Percentiles rank a stretch among this genome's conserved stretches.
Evolutionary conservation across 2,888 invertebrate species (phyloP).

Genomic region (Polymixis lichenea): DNA sequence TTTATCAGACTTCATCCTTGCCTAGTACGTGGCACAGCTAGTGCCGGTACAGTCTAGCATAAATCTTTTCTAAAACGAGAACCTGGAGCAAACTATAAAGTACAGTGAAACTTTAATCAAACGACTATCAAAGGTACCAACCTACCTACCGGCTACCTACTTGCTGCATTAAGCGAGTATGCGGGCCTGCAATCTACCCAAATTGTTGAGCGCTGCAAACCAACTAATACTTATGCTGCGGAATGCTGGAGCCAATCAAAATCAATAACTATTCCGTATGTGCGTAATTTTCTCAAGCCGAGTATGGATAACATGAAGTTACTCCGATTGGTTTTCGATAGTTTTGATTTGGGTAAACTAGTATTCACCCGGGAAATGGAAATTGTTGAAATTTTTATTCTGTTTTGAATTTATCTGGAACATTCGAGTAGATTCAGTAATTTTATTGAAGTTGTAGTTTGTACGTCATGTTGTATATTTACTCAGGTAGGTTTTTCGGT

Average conservation of each 20-base stretch:
- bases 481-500: not conserved
- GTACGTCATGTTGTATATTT: not conserved
- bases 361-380: conserved; percentile 29
- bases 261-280: conserved; percentile 67
- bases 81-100: conserved; percentile 23
- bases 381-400: conserved; percentile 27
- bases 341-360: conserved; percentile 39
- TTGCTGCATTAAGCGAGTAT: conserved; percentile 61
- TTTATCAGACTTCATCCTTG: not conserved
- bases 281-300: conserved; percentile 68
- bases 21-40: not conserved
- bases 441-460: not conserved
- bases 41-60: not conserved
- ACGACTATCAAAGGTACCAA: conserved; percentile 50
- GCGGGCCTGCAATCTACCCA: conserved; percentile 65
- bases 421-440: not conserved
- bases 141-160: not conserved
- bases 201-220: conserved; percentile 55
- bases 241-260: conserved; percentile 68
- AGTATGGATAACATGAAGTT: conserved; percentile 64
- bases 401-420: conserved; percentile 10
- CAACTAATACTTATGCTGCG: conserved; percentile 73
- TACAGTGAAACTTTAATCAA: conserved; percentile 47
- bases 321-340: conserved; percentile 61
- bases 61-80: conserved; percentile 15